Evolutionary conservation across 2,888 invertebrate species (phyloP), one percentile per base, ranked within the genome.

Genomic region (Lasioglossum pauxillum): DNA sequence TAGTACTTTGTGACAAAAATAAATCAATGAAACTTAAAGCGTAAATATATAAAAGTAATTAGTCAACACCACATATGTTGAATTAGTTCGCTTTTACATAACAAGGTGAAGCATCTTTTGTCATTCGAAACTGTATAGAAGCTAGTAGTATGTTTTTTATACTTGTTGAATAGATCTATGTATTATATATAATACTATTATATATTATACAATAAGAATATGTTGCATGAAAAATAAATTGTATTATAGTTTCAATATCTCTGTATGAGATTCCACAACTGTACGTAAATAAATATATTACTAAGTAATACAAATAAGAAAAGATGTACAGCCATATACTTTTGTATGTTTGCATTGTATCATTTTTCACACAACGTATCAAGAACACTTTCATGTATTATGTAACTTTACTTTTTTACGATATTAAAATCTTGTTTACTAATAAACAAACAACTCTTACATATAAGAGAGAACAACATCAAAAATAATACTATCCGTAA

Each of bases 121-220:
- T 78, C 77, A 75, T 31, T 77, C 31, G 60, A 83, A 38, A 60
- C 5, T 41, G 72, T 79, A 23, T 67, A 41, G 53, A 53, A 72
- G 75, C 35, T 69, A 80, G 64, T 81, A 81, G 57, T 72, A 83
- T 77, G 12, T 64, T 75, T 69, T 44, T 78, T 74, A 44, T 69
- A 76, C 41, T 44, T 31, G 60, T 38, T 75, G 60, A 7, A 31
- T 72, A 60, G 72, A 38, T 38, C n/a, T 35, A 57, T 75, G 38
- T 57, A 57, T 57, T n/a, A 35, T 69, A 19, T 35, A 67, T 31
- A 67, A 67, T 67, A 67, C 35, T 23, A 35, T 19, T 80, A 89
- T 88, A 74, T 77, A 85, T 88, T 71, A 83, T 81, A 79, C 91
- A 92, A 91, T 82, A 89, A 91, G 91, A 91, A 93, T 91, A 90